Conservation (phyloP, 2,888 invertebrate genomes). For the Euzophera pinguis region DNA sequence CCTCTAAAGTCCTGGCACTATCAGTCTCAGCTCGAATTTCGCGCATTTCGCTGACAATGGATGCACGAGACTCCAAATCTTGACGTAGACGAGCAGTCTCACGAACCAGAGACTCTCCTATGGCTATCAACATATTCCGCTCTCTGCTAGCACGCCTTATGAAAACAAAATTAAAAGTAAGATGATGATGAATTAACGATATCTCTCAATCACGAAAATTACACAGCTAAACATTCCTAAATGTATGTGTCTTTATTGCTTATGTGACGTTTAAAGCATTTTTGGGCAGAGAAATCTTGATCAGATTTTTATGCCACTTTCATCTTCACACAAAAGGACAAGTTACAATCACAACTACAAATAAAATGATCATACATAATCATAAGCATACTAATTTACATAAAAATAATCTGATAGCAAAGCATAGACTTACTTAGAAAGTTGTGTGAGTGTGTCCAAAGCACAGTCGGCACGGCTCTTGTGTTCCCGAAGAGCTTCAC, state of each 20-base stretch:
- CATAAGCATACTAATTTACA: too few relatives aligned
- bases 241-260: too few relatives aligned
- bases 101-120: slow-evolving; percentile 62
- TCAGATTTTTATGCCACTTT: too few relatives aligned
- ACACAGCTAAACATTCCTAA: too few relatives aligned
- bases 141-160: slow-evolving; percentile 54
- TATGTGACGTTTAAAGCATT: too few relatives aligned
- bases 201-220: too few relatives aligned
- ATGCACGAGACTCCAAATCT: slow-evolving; percentile 45
- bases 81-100: slow-evolving; percentile 57
- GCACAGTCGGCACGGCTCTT: slow-evolving; percentile 51
- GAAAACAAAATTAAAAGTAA: background rate
- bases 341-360: too few relatives aligned
- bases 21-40: slow-evolving; percentile 39
- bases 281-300: too few relatives aligned
- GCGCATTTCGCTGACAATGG: slow-evolving; percentile 36
- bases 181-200: background rate
- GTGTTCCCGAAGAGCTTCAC: slow-evolving; percentile 53
- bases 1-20: slow-evolving; percentile 42
- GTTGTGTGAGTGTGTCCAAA: slow-evolving; percentile 46
- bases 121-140: slow-evolving; percentile 47
- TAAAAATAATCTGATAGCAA: background rate
- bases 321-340: too few relatives aligned
- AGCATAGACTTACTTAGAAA: slow-evolving; percentile 46
- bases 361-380: too few relatives aligned